phyloP scores from a whole-genome alignment of 2,113 vertebrate genomes.

The Syrmaticus mikado region DNA sequence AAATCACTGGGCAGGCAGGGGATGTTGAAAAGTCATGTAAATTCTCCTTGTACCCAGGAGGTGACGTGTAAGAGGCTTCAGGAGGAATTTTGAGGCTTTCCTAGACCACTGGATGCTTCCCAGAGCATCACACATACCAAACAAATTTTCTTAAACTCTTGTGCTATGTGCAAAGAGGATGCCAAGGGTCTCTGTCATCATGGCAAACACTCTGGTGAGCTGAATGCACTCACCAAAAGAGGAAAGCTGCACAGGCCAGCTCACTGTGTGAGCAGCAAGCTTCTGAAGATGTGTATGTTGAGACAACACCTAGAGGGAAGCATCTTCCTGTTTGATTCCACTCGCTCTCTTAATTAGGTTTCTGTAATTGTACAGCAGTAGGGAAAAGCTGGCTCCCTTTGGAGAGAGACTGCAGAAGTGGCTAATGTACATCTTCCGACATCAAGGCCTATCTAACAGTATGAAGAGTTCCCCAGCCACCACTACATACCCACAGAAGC shows the following conservation, averaged over 20 bases:
- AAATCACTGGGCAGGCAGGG: neutral
- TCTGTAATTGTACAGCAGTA: neutral
- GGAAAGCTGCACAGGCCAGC: neutral
- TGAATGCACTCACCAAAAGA: neutral
- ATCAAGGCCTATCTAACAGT: neutral
- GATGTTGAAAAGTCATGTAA: neutral
- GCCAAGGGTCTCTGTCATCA: neutral
- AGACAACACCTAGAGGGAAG: neutral
- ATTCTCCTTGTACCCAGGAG: neutral
- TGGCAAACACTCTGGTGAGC: neutral
- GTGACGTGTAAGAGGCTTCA: accelerated
- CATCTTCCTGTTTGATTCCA: neutral
- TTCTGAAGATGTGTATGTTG: neutral
- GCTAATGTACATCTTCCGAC: neutral
- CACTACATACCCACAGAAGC: neutral
- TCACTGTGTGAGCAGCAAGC: neutral
- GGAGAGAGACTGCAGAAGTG: neutral
- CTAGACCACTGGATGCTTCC: neutral
- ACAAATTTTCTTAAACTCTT: neutral
- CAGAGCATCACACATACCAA: neutral
- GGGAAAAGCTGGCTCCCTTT: conserved; percentile 3
- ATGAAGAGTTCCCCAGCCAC: neutral
- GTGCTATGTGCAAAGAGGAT: neutral
- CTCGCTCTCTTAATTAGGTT: neutral
- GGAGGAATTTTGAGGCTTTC: neutral